phyloP scores from a whole-genome alignment of 92 coral and sea anemone species.

The Phymanthus crucifer region DNA sequence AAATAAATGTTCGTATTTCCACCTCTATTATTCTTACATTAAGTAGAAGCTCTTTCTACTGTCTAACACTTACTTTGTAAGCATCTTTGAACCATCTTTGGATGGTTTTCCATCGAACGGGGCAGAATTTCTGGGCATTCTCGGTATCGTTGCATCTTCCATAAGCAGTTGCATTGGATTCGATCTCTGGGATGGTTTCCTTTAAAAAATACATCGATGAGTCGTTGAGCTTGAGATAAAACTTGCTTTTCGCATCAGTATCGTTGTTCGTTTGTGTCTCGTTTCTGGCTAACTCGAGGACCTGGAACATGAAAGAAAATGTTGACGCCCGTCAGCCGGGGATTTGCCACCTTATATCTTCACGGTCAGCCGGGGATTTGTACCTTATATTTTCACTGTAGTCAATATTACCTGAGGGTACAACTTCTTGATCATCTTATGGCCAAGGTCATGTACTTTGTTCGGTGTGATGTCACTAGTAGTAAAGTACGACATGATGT shows the following conservation, averaged over 20 bases:
- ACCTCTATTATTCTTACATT: no score
- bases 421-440: conserved; percentile 56
- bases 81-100: conserved; percentile 66
- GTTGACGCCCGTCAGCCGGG: no score
- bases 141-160: conserved; percentile 44
- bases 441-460: conserved; percentile 72
- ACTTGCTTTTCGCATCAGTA: conserved; percentile 49
- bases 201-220: conserved; percentile 44
- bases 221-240: conserved; percentile 45
- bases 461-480: conserved; percentile 75
- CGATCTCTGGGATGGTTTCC: conserved; percentile 63
- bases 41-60: neutral
- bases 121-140: conserved; percentile 73
- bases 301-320: conserved; percentile 35
- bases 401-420: conserved; percentile 78
- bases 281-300: conserved; percentile 64
- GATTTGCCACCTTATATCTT: neutral
- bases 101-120: conserved; percentile 89
- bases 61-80: conserved; percentile 15
- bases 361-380: neutral
- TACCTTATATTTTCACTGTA: no score
- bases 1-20: no score
- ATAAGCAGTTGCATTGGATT: conserved; percentile 73
- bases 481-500: conserved; percentile 72
- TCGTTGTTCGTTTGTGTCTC: conserved; percentile 44